A percentile compares a stretch with the other conserved stretches of the same genome.
Evolutionary conservation across 2,113 vertebrate genomes (phyloP).

Genomic region (Capreolus pygargus): DNA sequence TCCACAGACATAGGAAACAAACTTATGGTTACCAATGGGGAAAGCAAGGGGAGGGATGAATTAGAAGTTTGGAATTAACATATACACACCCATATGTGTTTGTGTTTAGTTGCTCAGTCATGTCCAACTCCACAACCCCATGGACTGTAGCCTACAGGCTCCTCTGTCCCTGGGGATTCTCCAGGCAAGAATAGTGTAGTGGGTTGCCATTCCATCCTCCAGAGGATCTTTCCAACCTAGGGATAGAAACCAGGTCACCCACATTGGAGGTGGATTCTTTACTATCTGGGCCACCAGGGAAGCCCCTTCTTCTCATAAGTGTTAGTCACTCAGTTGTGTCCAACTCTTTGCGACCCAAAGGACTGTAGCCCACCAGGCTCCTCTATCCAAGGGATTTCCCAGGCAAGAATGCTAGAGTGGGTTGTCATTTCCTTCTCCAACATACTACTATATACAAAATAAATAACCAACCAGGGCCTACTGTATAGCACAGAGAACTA

Average conservation of each 20-base stretch:
- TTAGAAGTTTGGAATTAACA: background rate
- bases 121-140: background rate
- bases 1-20: background rate
- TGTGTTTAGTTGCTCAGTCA: background rate
- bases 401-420: background rate
- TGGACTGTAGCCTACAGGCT: background rate
- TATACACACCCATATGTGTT: background rate
- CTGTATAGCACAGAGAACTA: background rate
- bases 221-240: background rate
- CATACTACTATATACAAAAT: background rate
- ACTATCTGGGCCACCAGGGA: no score
- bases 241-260: background rate
- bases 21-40: background rate
- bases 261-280: no score
- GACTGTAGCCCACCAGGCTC: background rate
- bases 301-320: no score
- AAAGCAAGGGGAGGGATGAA: background rate
- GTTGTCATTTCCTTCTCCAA: background rate
- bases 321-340: background rate
- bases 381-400: background rate
- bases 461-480: background rate
- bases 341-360: fast-evolving
- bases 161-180: background rate
- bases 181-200: background rate
- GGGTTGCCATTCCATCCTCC: background rate